Percentiles rank a stretch among this genome's conserved stretches.
Evolutionary conservation across 1,140 invertebrate genomes (phyloP).

Genomic region (Zelostemma sp.): DNA sequence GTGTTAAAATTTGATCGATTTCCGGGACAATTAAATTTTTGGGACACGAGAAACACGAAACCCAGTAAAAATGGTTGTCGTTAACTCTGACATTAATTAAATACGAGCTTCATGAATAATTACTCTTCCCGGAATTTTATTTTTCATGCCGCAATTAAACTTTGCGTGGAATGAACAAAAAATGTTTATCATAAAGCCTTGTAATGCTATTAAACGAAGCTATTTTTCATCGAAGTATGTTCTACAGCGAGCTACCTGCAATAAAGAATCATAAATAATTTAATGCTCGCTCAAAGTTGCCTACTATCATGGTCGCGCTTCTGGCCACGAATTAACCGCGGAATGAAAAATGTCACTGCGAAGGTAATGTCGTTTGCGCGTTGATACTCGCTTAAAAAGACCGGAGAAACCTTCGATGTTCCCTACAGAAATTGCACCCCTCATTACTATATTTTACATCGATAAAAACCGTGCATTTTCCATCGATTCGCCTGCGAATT

Average conservation of each 20-base stretch:
- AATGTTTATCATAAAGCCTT: constrained; percentile 7
- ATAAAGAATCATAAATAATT: constrained; percentile 34
- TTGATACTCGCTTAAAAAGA: constrained; percentile 22
- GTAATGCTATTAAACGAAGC: constrained; percentile 2
- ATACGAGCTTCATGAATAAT: no score
- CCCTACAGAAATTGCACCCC: not conserved
- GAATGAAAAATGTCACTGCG: constrained; percentile 30
- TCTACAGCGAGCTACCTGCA: constrained; percentile 7
- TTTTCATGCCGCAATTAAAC: not conserved
- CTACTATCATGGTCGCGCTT: constrained; percentile 16
- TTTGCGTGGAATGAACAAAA: constrained; percentile 5
- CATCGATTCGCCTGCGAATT: not conserved
- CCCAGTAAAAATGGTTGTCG: no score
- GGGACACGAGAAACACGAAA: no score
- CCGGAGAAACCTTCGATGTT: constrained; percentile 5
- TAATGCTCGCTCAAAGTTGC: constrained; percentile 28
- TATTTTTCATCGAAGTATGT: constrained; percentile 20
- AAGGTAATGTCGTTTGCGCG: constrained; percentile 22
- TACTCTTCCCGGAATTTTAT: no score
- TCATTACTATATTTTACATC: constrained; percentile 13
- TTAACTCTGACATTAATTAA: no score
- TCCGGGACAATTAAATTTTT: no score
- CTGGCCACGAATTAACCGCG: constrained; percentile 24
- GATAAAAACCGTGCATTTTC: no score
- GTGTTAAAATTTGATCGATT: no score